A percentile compares a stretch with the other conserved stretches of the same genome.
Evolutionary conservation across 2,797 vertebrate species (phyloP).

Genomic region (Tenualosa ilisha): DNA sequence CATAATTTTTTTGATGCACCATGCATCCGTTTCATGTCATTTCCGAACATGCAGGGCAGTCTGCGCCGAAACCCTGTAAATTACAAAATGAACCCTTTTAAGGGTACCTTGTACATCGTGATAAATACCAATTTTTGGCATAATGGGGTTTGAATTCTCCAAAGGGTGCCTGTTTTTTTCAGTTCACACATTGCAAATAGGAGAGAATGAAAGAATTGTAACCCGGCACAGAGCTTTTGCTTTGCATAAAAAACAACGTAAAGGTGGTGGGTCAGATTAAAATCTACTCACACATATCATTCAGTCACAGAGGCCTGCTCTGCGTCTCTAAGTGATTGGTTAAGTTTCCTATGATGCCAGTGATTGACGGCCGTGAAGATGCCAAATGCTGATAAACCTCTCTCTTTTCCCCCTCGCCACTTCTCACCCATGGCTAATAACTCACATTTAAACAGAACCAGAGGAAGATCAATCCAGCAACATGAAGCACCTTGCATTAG

Average conservation of each 20-base stretch:
- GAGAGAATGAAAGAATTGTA: neutral
- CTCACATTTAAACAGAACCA: neutral
- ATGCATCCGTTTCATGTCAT: no score
- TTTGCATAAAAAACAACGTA: neutral
- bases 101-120: no score
- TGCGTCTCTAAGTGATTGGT: neutral
- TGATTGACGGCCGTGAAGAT: neutral
- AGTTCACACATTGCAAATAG: neutral
- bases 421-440: neutral
- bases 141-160: neutral
- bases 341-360: neutral
- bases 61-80: no score
- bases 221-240: neutral
- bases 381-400: neutral
- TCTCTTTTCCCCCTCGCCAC: neutral
- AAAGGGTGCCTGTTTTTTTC: neutral
- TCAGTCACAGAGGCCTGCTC: neutral
- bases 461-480: slow-evolving; percentile 30
- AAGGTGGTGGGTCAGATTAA: neutral
- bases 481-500: slow-evolving; percentile 30
- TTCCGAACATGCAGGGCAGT: no score
- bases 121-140: neutral
- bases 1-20: no score
- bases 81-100: no score
- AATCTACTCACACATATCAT: neutral